Base-by-base conservation (phyloP, 2,113 vertebrate genomes). In the Salvator merianae region DNA sequence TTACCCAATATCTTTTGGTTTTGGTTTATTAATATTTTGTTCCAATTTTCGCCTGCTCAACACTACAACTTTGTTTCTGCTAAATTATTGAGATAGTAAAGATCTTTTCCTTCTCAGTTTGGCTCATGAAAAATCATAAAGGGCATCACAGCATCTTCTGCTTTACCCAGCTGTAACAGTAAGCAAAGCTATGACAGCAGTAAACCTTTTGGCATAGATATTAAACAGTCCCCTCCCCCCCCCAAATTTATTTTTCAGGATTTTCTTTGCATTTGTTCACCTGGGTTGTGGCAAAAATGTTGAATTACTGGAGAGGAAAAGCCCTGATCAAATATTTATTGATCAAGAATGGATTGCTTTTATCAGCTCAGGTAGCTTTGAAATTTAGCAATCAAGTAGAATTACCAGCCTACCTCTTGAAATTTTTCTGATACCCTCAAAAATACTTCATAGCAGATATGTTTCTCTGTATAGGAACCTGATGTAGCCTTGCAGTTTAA, bases 261-360 rank as follows among this genome's bases (percentile, higher is more conserved):
- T 86, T 8, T 62, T 79, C 83, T 86, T 63, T 69, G 87, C 43
- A 4, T 63, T 84, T 87, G 86, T 88, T 90, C 34, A 38, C n/a
- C 84, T 88, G 38, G 55, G 76, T 81, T 85, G 82, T 86, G 65
- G 83, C 90, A 71, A 85, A 47, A 80, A 85, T 40, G 79, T 68
- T 93, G 85, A 92, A 93, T 92, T 90, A 91, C 88, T 92, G 81
- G 89, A 74, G 43, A 47, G 43, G 43, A 47, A 77, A 91, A 85
- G 66, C 65, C 71, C 28, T 9, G 63, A 69, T 93, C 28, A 92
- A 92, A 90, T 89, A 92, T 91, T 93, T 89, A 93, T 88, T 79
- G 53, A 89, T 93, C 87, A 92, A 90, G 90, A 92, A 91, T 90
- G 88, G 77, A 90, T 90, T 90, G 69, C 86, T 91, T 90, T 84